Evolutionary conservation across 2,113 vertebrate species (phyloP).

Genomic region (Rutilus rutilus): DNA sequence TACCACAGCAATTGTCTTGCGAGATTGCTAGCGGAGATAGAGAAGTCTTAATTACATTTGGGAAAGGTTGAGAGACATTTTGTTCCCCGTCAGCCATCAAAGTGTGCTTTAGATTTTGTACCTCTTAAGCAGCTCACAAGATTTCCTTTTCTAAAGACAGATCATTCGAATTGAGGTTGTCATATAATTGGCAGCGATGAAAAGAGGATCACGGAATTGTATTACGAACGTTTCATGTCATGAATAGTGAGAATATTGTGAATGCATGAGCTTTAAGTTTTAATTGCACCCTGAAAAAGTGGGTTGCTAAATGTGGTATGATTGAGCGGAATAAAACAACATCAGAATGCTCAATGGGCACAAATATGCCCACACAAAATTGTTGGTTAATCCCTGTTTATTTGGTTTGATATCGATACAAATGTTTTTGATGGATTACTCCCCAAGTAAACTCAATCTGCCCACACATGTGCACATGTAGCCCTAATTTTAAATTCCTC

Average conservation of each 20-base stretch:
- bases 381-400: not conserved
- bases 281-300: constrained; percentile 32
- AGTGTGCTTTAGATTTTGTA: constrained; percentile 20
- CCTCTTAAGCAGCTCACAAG: constrained; percentile 38
- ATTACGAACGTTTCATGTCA: not conserved
- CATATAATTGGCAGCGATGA: constrained; percentile 28
- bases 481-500: not conserved
- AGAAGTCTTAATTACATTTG: constrained; percentile 58
- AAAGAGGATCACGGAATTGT: constrained; percentile 15
- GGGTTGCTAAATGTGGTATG: constrained; percentile 45
- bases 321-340: not conserved
- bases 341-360: constrained; percentile 4
- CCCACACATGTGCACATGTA: constrained; percentile 14
- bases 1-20: constrained; percentile 55
- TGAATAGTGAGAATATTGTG: constrained; percentile 13
- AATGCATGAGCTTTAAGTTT: constrained; percentile 24
- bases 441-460: not conserved
- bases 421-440: constrained; percentile 17
- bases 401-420: constrained; percentile 3
- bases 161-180: constrained; percentile 34
- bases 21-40: constrained; percentile 61
- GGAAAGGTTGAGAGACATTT: constrained; percentile 31
- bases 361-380: constrained; percentile 24
- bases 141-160: not conserved
- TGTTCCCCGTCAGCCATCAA: constrained; percentile 11